These are phyloP conservation scores for Listronotus bonariensis DNA, from an alignment of 1,140 invertebrate genomes.

Conservation along the genomic window DNA sequence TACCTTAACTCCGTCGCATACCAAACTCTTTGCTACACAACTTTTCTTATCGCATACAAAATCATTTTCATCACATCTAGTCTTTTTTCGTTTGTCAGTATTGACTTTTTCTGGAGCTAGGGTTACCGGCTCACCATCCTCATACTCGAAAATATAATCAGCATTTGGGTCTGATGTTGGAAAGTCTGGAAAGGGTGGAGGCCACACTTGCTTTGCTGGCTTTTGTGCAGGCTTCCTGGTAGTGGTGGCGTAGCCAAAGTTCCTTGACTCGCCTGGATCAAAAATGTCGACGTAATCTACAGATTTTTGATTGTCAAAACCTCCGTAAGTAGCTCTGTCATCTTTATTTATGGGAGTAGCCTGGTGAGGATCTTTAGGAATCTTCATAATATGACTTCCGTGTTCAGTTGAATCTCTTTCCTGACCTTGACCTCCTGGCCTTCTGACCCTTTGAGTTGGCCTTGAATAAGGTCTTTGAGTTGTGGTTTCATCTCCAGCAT, in stretches of 20 bases:
- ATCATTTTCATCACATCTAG: conserved; percentile 37
- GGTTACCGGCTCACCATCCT: conserved; percentile 41
- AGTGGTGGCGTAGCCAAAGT: conserved; percentile 11
- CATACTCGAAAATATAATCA: conserved; percentile 52
- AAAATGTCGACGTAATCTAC: conserved; percentile 40
- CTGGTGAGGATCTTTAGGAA: conserved; percentile 3
- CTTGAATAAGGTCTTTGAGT: not conserved
- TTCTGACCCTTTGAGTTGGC: not conserved
- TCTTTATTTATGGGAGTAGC: conserved; percentile 17
- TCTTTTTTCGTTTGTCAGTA: conserved; percentile 25
- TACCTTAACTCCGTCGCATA: conserved; percentile 70
- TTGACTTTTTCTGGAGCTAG: conserved; percentile 38
- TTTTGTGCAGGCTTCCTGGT: conserved; percentile 16
- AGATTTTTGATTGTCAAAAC: conserved; percentile 29
- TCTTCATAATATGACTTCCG: conserved; percentile 22
- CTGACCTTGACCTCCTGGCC: not conserved
- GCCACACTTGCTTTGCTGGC: conserved; percentile 36
- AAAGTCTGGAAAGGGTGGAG: conserved; percentile 47
- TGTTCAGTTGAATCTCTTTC: not conserved
- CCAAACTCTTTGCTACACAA: conserved; percentile 71
- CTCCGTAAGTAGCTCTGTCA: conserved; percentile 7
- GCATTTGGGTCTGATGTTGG: conserved; percentile 59
- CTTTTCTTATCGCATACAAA: conserved; percentile 44
- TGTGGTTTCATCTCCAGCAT: not conserved
- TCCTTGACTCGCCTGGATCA: conserved; percentile 19